phyloP scores from a whole-genome alignment of 2,113 vertebrate species.

The Micromys minutus region DNA sequence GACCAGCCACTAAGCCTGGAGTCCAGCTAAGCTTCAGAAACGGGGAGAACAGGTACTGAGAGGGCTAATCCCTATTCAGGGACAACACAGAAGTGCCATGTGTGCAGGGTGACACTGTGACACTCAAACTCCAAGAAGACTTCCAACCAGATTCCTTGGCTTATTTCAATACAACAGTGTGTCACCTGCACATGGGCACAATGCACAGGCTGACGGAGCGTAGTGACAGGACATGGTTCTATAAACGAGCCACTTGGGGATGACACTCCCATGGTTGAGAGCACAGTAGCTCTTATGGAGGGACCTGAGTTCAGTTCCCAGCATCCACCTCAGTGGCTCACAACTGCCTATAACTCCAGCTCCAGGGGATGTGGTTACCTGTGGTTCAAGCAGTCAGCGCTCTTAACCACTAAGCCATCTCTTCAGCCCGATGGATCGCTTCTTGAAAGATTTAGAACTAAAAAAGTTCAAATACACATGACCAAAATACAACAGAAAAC shows the following conservation, averaged over 20 bases:
- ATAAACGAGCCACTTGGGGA: background rate
- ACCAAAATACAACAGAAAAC: slow-evolving; percentile 43
- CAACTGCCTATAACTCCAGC: background rate
- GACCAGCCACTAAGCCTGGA: background rate
- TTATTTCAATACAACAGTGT: slow-evolving; percentile 12
- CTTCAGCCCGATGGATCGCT: too few species aligned
- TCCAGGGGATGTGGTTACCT: background rate
- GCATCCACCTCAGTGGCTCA: background rate
- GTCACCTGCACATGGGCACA: slow-evolving; percentile 1
- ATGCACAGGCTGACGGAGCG: background rate
- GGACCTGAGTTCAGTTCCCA: background rate
- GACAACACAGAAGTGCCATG: background rate
- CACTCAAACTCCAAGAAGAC: background rate
- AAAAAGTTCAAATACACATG: slow-evolving; percentile 23
- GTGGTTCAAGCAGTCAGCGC: background rate
- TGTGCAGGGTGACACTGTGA: background rate
- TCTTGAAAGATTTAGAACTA: background rate
- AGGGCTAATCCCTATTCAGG: background rate
- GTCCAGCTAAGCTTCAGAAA: background rate
- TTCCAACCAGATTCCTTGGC: slow-evolving; percentile 29
- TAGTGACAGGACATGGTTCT: background rate
- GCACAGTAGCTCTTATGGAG: background rate
- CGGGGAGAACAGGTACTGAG: background rate
- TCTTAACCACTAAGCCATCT: too few species aligned
- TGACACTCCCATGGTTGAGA: background rate